These are phyloP conservation scores for Macroteleia sp. DNA, from an alignment of 2,888 invertebrate species.

Conservation along the genomic window DNA sequence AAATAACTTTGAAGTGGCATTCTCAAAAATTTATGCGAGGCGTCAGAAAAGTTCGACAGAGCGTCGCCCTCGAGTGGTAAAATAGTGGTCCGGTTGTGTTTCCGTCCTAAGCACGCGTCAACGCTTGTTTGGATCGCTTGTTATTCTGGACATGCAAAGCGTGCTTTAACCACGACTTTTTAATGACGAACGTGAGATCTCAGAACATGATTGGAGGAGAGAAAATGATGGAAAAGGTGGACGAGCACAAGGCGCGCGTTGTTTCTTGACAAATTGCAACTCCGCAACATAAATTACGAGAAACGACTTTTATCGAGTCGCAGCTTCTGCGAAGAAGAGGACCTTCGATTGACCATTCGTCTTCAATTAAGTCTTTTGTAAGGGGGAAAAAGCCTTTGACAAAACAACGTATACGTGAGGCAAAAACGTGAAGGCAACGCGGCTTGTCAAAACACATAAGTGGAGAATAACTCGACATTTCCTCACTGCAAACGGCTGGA, in stretches of 20 bases:
- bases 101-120: constrained; percentile 19
- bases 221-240: constrained; percentile 52
- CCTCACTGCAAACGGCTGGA: constrained; percentile 45
- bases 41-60: constrained; percentile 41
- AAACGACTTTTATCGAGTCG: constrained; percentile 11
- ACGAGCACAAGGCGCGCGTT: constrained; percentile 37
- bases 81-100: constrained; percentile 43
- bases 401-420: not conserved
- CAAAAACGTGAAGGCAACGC: constrained; percentile 6
- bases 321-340: constrained; percentile 8
- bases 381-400: constrained; percentile 3
- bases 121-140: not conserved
- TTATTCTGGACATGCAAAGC: constrained; percentile 36
- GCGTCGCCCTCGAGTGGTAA: constrained; percentile 31
- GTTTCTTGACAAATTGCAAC: constrained; percentile 40
- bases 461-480: constrained; percentile 55
- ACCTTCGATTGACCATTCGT: constrained; percentile 32
- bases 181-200: constrained; percentile 46
- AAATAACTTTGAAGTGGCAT: constrained; percentile 32
- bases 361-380: constrained; percentile 48
- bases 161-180: constrained; percentile 31
- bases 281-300: constrained; percentile 24
- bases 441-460: constrained; percentile 52
- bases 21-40: constrained; percentile 9
- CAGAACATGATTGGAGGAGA: constrained; percentile 31